These are phyloP conservation scores for Tinea pellionella DNA, from an alignment of 2,888 invertebrate genomes.

Conservation along the genomic window DNA sequence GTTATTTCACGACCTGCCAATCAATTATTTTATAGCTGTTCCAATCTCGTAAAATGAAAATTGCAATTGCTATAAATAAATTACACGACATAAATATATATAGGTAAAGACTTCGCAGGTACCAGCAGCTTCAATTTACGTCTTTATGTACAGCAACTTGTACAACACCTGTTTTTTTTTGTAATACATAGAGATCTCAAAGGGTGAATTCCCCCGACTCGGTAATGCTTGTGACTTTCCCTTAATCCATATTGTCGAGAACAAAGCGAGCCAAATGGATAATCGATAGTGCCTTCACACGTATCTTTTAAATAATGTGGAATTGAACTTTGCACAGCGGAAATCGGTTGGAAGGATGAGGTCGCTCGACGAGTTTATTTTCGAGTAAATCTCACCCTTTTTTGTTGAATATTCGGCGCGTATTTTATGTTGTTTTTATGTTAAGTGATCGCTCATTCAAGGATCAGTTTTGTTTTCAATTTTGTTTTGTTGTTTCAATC, in stretches of 20 bases:
- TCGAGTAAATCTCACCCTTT: conserved; percentile 1
- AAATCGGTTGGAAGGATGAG: conserved; percentile 1
- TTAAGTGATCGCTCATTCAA: neutral
- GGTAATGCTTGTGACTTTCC: conserved; percentile 16
- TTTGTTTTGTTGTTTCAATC: neutral
- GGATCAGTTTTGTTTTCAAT: neutral
- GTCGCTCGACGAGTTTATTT: neutral
- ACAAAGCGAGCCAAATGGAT: conserved; percentile 33
- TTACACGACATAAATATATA: too few species aligned
- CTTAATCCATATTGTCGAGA: conserved; percentile 25
- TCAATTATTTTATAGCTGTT: too few species aligned
- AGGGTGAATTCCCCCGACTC: neutral
- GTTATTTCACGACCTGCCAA: too few species aligned
- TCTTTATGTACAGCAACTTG: too few species aligned
- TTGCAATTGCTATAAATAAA: too few species aligned
- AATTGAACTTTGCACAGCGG: neutral
- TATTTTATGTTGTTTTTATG: neutral
- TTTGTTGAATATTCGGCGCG: neutral
- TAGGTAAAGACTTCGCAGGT: too few species aligned
- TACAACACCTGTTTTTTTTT: neutral
- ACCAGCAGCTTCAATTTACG: too few species aligned
- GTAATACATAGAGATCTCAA: neutral
- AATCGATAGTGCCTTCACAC: conserved; percentile 37
- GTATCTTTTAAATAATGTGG: conserved; percentile 24
- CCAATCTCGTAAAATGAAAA: too few species aligned